Evolutionary conservation across 2,888 invertebrate species (phyloP).

Genomic region (Sericinus montela): DNA sequence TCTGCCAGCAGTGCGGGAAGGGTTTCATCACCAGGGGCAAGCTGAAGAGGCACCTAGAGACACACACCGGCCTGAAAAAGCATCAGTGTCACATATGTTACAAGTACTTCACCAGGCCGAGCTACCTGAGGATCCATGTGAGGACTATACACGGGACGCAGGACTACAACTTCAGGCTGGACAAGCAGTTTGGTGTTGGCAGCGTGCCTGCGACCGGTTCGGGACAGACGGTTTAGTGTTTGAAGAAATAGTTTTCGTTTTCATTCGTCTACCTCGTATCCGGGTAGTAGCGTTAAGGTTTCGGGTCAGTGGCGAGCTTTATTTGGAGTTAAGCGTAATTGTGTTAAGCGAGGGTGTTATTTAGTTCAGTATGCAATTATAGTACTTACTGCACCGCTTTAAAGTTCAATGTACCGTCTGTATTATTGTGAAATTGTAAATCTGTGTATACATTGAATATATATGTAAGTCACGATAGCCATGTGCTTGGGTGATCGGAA

Average conservation of each 20-base stretch:
- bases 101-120: slow-evolving; percentile 65
- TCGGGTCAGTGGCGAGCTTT: background rate
- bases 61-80: slow-evolving; percentile 63
- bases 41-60: slow-evolving; percentile 62
- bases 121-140: slow-evolving; percentile 62
- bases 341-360: background rate
- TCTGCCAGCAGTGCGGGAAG: slow-evolving; percentile 68
- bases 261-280: background rate
- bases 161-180: slow-evolving; percentile 55
- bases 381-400: background rate
- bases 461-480: no score
- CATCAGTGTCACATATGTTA: slow-evolving; percentile 71
- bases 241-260: background rate
- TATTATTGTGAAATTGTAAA: no score
- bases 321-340: background rate
- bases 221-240: background rate
- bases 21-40: slow-evolving; percentile 69
- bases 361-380: background rate
- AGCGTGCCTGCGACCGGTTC: background rate
- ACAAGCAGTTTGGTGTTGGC: slow-evolving; percentile 29
- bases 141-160: slow-evolving; percentile 67
- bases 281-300: background rate
- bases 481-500: no score
- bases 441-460: no score
- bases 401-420: background rate